Percentiles rank a stretch among this genome's conserved stretches.
phyloP scores from a whole-genome alignment of 1,140 invertebrate species.

The Zaprionus camerounensis region DNA sequence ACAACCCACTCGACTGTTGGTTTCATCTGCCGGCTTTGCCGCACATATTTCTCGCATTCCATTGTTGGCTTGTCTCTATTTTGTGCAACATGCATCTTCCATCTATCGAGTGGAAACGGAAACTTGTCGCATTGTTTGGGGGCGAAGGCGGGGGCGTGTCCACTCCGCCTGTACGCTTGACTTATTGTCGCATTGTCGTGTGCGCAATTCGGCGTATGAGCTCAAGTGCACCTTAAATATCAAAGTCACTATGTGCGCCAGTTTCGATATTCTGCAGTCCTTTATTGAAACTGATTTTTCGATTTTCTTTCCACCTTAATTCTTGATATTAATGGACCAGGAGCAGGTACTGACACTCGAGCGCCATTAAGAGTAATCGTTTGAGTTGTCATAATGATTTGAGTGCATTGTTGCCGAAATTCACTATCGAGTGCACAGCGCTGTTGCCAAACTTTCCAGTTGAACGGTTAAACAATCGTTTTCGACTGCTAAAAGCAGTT shows the following conservation, averaged over 20 bases:
- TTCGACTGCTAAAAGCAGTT: not conserved
- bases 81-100: conserved; percentile 56
- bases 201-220: conserved; percentile 52
- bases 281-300: conserved; percentile 16
- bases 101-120: conserved; percentile 42
- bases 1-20: conserved; percentile 35
- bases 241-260: conserved; percentile 28
- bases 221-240: conserved; percentile 58
- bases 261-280: conserved; percentile 9
- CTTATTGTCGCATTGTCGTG: conserved; percentile 61
- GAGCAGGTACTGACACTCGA: not conserved
- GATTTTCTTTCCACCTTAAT: conserved; percentile 7
- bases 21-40: conserved; percentile 40
- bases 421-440: conserved; percentile 6
- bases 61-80: conserved; percentile 52
- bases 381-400: conserved; percentile 42
- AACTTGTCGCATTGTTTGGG: conserved; percentile 45
- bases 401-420: conserved; percentile 38
- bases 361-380: not conserved
- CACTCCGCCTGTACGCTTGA: conserved; percentile 28
- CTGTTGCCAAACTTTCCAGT: conserved; percentile 38
- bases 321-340: conserved; percentile 33
- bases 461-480: not conserved
- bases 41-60: conserved; percentile 15
- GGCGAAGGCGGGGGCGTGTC: not conserved